Base-by-base conservation (phyloP, 2,797 vertebrate genomes). In the Kryptopterus vitreolus region DNA sequence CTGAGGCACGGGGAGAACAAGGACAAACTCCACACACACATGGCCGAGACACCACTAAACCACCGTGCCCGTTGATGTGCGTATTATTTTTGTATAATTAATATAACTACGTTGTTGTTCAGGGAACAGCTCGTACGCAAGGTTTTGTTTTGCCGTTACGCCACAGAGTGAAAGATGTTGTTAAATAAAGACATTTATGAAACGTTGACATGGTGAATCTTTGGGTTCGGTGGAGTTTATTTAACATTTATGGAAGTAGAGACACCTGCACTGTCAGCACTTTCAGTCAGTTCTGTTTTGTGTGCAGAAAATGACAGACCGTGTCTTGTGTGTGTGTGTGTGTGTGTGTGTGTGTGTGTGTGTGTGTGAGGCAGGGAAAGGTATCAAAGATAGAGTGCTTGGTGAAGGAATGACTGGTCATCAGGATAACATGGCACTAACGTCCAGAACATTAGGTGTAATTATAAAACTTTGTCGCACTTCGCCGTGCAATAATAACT, bases 321-420 rank as follows among this genome's bases (percentile, higher is more conserved):
- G 31, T 13, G 7, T 31, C 33, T 62, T 63, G 15, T 63, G 18
- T 20, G 61, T 35, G 3, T 62, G 59, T 18, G 26, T 31, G 16
- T 35, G 62, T 35, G 33, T 65, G 62, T 38, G 62, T 66, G 63
- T 65, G 62, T 65, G 20, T 65, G 62, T n/a, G 62, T n/a, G 62
- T n/a, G 63, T 11, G 24, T 16, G 26, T 31, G 26, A 22, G 61
- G 16, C 33, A 24, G 22, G 24, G 5, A n/a, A 22, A 66, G n/a
- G n/a, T 11, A 43, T 4, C n/a, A 35, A 8, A 38, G 13, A 62
- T 20, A 65, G 1, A n/a, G 33, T 12, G 22, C 22, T 5, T 68
- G 13, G 38, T 24, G 38, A 46, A 11, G 22, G 22, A 43, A 68
- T 68, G 43, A 38, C 2, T 38, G 61, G 43, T 50, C 31, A 69